Evolutionary conservation across 2,888 invertebrate genomes (phyloP), one percentile per base, ranked within the genome.

Genomic region (Troides oblongomaculatus): DNA sequence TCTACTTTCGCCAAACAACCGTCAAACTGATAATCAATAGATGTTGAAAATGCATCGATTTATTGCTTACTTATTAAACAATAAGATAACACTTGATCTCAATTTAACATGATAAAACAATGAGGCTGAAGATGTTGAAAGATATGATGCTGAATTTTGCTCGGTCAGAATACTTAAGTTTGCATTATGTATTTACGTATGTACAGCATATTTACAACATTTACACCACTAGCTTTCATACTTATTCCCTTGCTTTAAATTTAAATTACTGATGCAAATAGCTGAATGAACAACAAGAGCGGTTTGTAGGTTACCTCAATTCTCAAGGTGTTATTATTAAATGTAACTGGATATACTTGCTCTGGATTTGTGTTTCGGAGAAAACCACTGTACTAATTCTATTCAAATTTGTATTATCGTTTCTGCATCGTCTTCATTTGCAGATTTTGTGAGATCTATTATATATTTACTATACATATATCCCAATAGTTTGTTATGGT

Each of bases 291-390:
- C 7, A 53, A 53, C 6, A n/a, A 53, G 1, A 72, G 70, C 70
- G 70, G 67, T 79, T 82, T 80, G 72, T 85, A 78, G 86, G 87
- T 85, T 85, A 86, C 85, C 87, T 80, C 78, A 71, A 83, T 87
- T 78, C 59, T 79, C 66, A 75, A 73, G 76, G 73, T 76, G 77
- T 81, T 81, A 82, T 80, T 80, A 80, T 79, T 78, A 78, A 79
- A 82, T 79, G 86, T 83, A 85, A 86, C 83, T 75, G 78, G 78
- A 85, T 78, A 81, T 72, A 73, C 75, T 77, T 76, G 81, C 69
- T 76, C 78, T 75, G 75, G 75, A 79, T 81, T 74, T 74, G 66
- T 73, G 64, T 67, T 84, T 83, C 84, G 78, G 53, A 74, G 84
- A 85, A 87, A 70, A 70, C 62, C 66, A 71, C 65, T 73, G 74